These are phyloP conservation scores for Seira ritae DNA, from an alignment of 2,888 invertebrate species.

Conservation along the genomic window DNA sequence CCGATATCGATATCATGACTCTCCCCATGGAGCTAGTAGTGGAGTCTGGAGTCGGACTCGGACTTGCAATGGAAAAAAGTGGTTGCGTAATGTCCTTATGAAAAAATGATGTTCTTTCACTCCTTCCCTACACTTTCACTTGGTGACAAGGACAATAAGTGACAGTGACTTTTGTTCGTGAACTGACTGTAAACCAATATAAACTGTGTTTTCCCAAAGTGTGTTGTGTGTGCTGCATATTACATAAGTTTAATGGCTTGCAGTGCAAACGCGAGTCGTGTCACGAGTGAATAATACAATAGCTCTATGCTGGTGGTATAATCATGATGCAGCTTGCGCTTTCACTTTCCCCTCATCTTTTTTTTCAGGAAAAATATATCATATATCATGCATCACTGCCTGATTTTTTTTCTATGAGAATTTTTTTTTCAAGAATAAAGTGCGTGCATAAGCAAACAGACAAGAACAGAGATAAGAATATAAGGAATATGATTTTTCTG, in stretches of 20 bases:
- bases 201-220: too few species aligned
- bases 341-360: constrained; percentile 33
- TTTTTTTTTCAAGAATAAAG: constrained; percentile 1
- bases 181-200: too few species aligned
- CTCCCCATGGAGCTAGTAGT: too few species aligned
- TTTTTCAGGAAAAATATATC: constrained; percentile 28
- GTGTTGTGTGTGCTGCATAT: neutral
- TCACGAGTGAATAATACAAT: too few species aligned
- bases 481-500: neutral
- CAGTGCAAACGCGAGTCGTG: too few species aligned
- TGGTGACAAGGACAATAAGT: constrained; percentile 40
- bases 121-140: constrained; percentile 32
- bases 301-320: neutral
- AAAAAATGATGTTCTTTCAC: constrained; percentile 33
- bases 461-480: neutral
- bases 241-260: too few species aligned
- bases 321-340: neutral
- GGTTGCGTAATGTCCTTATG: neutral
- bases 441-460: constrained; percentile 38
- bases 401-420: constrained; percentile 18
- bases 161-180: constrained; percentile 20
- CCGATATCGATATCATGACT: too few species aligned
- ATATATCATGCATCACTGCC: constrained; percentile 41
- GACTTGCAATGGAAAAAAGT: too few species aligned
- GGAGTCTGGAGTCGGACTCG: too few species aligned